A percentile compares a stretch with the other conserved stretches of the same genome.
phyloP scores from a whole-genome alignment of 2,888 invertebrate species.

The Blastobasis adustella region DNA sequence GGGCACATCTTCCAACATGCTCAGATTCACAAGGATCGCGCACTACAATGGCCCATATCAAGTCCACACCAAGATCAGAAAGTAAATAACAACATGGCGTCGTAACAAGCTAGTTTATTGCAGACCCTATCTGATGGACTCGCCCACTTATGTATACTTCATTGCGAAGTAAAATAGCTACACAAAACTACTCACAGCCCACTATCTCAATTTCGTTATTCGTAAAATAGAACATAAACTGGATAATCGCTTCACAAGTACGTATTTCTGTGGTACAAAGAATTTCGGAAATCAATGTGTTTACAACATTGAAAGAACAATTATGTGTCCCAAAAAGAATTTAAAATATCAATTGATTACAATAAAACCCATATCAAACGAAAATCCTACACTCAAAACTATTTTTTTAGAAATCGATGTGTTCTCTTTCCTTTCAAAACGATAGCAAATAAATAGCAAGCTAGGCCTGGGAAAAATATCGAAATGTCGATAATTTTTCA shows the following conservation, averaged over 20 bases:
- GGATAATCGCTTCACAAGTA: slow-evolving; percentile 15
- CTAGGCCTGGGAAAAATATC: too few relatives aligned
- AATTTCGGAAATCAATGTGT: not conserved
- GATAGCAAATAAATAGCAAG: slow-evolving; percentile 23
- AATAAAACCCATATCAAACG: too few relatives aligned
- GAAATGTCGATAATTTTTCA: too few relatives aligned
- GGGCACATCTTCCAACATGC: slow-evolving; percentile 73
- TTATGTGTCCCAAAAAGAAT: too few relatives aligned
- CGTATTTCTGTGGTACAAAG: slow-evolving; percentile 5
- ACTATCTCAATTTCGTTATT: slow-evolving; percentile 16
- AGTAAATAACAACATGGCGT: slow-evolving; percentile 72
- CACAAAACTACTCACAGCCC: slow-evolving; percentile 22
- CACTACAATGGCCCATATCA: slow-evolving; percentile 59
- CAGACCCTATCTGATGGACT: too few relatives aligned
- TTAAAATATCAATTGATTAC: too few relatives aligned
- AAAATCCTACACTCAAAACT: too few relatives aligned
- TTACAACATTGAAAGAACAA: too few relatives aligned
- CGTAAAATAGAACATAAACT: slow-evolving; percentile 12
- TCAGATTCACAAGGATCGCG: slow-evolving; percentile 48
- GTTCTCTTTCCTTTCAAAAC: slow-evolving; percentile 32
- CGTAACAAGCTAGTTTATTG: not conserved
- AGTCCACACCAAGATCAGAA: slow-evolving; percentile 44
- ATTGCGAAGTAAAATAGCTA: too few relatives aligned
- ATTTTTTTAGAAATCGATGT: slow-evolving; percentile 39
- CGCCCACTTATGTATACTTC: too few relatives aligned